Evolutionary conservation across 2,797 vertebrate species (phyloP), one percentile per base, ranked within the genome.

Genomic region (Synaphobranchus kaupii): DNA sequence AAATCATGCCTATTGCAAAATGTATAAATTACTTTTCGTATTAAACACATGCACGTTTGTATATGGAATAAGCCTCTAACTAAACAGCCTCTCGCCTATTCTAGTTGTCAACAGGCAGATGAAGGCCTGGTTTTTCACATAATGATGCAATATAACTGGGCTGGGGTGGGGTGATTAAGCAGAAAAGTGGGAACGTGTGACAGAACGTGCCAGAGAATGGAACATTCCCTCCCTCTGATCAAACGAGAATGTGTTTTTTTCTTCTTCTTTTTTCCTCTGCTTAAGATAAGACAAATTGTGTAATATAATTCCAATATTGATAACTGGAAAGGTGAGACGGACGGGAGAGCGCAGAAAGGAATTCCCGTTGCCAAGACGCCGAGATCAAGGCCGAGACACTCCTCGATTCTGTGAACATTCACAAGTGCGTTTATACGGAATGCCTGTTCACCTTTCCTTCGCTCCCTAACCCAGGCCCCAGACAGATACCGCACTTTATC

Each of bases 401-500:
- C 86, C 50, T 31, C 60, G n/a, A 90, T 89, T 91, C 88, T 90
- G 92, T 90, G 90, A 89, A 48, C 76, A 89, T 91, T 90, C 90
- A 89, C 90, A 86, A 91, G 88, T 89, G 91, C 92, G 90, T 95
- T 93, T 93, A 92, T 92, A 92, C 92, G 92, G 93, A 94, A 92
- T 90, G 87, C 90, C 92, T 92, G 94, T 94, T 95, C 94, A 94
- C 95, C 94, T 93, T n/a, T 93, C 93, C 90, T 90, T 89, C 91
- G 87, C 91, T 89, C 89, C 93, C 93, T 90, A 84, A 92, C 91
- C 90, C 91, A 89, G 88, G 84, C 88, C 91, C 90, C 91, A 89
- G 88, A 82, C 88, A 85, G 86, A 93, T 39, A 89, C 92, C 91
- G 92, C 90, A 93, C 94, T 94, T 94, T 94, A 95, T 95, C 94